Base-by-base conservation (phyloP, 1,140 invertebrate genomes). In the Dendrolimus punctatus region DNA sequence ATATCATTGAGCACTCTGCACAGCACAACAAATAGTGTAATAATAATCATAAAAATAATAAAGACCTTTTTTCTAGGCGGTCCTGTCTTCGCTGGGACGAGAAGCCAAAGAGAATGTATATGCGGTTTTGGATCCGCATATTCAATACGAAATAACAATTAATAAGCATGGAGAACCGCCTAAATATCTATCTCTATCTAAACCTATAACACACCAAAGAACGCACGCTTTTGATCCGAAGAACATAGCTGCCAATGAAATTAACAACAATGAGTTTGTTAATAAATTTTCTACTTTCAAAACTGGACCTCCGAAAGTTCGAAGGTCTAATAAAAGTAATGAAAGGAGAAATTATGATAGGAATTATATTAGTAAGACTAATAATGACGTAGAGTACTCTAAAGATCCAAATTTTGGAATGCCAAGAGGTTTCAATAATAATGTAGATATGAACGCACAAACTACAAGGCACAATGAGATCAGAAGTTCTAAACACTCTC, bases 21-120 rank as follows among this genome's bases (percentile, higher is more conserved):
- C 5, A 46, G 1, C 6, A 36, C 6, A 46, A 37, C 46, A 46
- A 8, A 6, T 37, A 46, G 23, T 10, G 0, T 23, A 5, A 45
- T 10, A 6, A 49, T 6, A 49, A n/a, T 6, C 7, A 40, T 40
- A 10, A 49, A 49, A 6, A 5, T 10, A 49, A n/a, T 8, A 40
- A 10, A n/a, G 39, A 39, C 42, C n/a, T 57, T 55, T 46, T 60
- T 58, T 63, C 45, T 62, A 87, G 85, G 83, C 76, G 69, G 74
- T 76, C 59, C 69, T 80, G 46, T 65, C 75, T 59, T 74, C 81
- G 68, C 68, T 85, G 72, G 80, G 82, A 63, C 73, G 68, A 77
- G 79, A 85, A 85, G 80, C 81, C 78, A 88, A 87, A 82, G 87
- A 88, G 71, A 86, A 87, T 65, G 83, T 88, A 46, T 88, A 87